A percentile compares a stretch with the other conserved stretches of the same genome.
Conservation (phyloP, 2,797 vertebrate genomes). For the Saxicola maurus region DNA sequence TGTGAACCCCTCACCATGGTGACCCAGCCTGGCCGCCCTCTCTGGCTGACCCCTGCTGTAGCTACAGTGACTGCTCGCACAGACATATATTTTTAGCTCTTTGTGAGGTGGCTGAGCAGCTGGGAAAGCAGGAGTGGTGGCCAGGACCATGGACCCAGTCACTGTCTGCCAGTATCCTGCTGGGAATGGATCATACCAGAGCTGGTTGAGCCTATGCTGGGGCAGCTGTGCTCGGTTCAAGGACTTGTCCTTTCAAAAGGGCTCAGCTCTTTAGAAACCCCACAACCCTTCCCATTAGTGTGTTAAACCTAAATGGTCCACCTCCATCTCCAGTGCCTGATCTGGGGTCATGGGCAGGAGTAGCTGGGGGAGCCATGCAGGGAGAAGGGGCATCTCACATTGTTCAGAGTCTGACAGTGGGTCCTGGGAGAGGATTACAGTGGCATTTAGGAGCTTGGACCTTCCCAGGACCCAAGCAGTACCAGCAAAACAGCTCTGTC, state of each 20-base stretch:
- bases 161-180: not conserved
- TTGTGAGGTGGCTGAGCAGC: not conserved
- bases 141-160: not conserved
- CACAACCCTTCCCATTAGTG: fast-evolving
- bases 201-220: not conserved
- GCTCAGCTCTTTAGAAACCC: not conserved
- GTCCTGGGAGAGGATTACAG: not conserved
- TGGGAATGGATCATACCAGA: not conserved
- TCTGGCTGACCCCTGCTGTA: not conserved
- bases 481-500: not conserved
- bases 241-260: not conserved
- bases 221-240: not conserved
- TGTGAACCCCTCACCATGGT: fast-evolving
- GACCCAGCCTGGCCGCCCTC: not conserved
- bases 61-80: not conserved
- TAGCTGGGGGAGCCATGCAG: not conserved
- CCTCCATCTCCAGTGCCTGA: not conserved
- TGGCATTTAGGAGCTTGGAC: not conserved
- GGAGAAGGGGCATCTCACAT: fast-evolving
- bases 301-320: not conserved
- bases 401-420: fast-evolving
- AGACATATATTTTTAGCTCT: conserved; percentile 27
- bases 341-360: fast-evolving
- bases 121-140: not conserved
- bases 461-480: not conserved